Evolutionary conservation across 1,140 invertebrate genomes (phyloP).

Genomic region (Dinoponera quadriceps): DNA sequence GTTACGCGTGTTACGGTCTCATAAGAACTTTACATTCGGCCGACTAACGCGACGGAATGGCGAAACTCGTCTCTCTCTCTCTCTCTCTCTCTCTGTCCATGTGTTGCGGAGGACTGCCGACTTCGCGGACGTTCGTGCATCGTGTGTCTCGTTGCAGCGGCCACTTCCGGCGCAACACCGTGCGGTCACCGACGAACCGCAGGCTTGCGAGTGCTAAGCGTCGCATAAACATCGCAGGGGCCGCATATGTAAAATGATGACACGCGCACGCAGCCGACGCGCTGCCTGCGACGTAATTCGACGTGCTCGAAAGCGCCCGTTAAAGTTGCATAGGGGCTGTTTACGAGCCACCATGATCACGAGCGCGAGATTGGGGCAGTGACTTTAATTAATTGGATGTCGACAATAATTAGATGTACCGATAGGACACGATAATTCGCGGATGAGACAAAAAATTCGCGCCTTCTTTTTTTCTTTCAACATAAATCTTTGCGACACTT

Average conservation of each 20-base stretch:
- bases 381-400: too few relatives aligned
- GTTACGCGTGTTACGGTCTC: neutral
- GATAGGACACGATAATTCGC: too few relatives aligned
- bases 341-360: neutral
- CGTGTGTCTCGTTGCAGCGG: constrained; percentile 14
- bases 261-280: constrained; percentile 12
- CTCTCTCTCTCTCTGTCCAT: neutral
- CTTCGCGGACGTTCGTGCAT: constrained; percentile 44
- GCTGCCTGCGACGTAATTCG: constrained; percentile 36
- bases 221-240: constrained; percentile 39
- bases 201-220: constrained; percentile 51
- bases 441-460: too few relatives aligned
- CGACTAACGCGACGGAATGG: constrained; percentile 23
- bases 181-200: constrained; percentile 43
- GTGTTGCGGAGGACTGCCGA: neutral
- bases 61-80: neutral
- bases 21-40: constrained; percentile 52
- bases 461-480: too few relatives aligned
- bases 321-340: neutral
- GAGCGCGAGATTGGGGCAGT: too few relatives aligned
- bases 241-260: constrained; percentile 42
- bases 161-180: constrained; percentile 49
- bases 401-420: too few relatives aligned
- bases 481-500: too few relatives aligned
- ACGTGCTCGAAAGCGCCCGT: constrained; percentile 12